Percentiles rank a stretch among this genome's conserved stretches.
These are phyloP conservation scores for Heliocidaris erythrogramma DNA, from an alignment of 35 echinoderm and acorn worm genomes.

Conservation along the genomic window DNA sequence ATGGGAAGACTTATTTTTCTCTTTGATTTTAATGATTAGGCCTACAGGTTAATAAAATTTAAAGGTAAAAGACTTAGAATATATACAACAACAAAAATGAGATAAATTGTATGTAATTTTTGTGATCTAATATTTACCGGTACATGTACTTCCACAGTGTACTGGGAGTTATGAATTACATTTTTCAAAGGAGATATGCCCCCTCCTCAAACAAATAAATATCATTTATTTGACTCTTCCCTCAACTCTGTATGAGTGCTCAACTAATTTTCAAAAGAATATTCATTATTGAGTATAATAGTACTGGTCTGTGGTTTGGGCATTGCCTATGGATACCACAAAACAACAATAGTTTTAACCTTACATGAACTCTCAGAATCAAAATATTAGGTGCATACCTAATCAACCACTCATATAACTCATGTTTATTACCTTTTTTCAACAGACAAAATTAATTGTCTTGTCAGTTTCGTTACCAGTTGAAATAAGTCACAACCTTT, in stretches of 20 bases:
- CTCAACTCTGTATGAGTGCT: background rate
- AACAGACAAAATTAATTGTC: background rate
- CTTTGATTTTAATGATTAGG: background rate
- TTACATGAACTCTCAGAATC: background rate
- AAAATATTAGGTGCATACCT: background rate
- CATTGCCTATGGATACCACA: background rate
- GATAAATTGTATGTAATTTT: too few relatives aligned
- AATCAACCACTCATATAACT: background rate
- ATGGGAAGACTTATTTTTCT: background rate
- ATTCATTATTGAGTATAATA: background rate
- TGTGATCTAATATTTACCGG: too few relatives aligned
- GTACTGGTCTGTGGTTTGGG: background rate
- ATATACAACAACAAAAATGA: too few relatives aligned
- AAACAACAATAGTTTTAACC: background rate
- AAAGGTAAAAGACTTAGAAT: too few relatives aligned
- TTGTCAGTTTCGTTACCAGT: background rate
- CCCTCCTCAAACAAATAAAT: background rate
- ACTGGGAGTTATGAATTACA: background rate
- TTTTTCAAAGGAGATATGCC: background rate
- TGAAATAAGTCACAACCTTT: background rate
- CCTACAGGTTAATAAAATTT: background rate
- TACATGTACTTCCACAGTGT: background rate
- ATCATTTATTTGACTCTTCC: background rate
- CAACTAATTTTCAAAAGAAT: background rate
- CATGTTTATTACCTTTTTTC: background rate